Evolutionary conservation across 2,888 invertebrate species (phyloP), one percentile per base, ranked within the genome.

Genomic region (Thelaira solivaga): DNA sequence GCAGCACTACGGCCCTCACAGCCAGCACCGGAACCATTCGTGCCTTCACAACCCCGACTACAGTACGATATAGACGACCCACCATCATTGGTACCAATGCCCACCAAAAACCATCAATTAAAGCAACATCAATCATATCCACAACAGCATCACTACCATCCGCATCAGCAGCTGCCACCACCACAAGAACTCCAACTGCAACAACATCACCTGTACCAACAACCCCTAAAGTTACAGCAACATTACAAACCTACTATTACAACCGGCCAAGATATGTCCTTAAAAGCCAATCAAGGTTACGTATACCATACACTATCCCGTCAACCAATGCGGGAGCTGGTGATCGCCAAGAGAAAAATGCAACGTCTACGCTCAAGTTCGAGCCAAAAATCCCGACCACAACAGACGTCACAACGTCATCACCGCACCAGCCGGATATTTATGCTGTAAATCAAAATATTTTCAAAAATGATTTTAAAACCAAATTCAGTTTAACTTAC

Each of bases 371-470:
- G 74, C 29, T 18, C 34, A 45, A 67, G 22, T 26, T 41, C 71
- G 53, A 22, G 55, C n/a, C 22, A 22, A 39, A 75, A 45, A 22
- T 8, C 13, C n/a, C 43, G 47, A 64, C 69, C 74, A 20, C 81
- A 64, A 65, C 80, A n/a, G n/a, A n/a, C 76, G 73, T 81, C 24
- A 51, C 85, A 81, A 43, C 69, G 80, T 80, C 73, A 67, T 72
- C 71, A 77, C 65, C 69, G 80, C 71, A 55, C 75, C 62, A 59
- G 57, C 80, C 73, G 85, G 92, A 83, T 91, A 92, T 84, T 91
- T 95, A 49, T 95, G 95, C 89, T 95, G 94, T 85, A 94, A 67
- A 69, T 62, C 41, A 41, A 49, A 69, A 74, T 22, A 47, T 53
- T 36, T 74, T 74, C 26, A 51, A 74, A 61, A 69, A 69, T 69